phyloP scores from a whole-genome alignment of 2,797 vertebrate species.

The Malacoctenus gilli region DNA sequence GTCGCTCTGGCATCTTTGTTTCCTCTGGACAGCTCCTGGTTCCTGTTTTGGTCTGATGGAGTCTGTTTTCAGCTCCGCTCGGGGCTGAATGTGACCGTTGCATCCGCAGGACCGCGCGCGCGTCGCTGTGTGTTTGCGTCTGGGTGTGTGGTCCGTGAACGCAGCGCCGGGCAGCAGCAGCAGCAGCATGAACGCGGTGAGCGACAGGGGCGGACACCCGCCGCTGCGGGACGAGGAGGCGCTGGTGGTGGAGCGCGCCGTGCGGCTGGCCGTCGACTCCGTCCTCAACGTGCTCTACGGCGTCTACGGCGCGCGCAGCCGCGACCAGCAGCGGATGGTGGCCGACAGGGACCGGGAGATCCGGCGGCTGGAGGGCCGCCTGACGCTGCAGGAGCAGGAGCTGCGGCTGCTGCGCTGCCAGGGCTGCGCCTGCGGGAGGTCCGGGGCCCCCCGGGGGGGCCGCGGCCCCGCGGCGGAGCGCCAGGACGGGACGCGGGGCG shows the following conservation, averaged over 20 bases:
- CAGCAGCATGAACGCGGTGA: conserved; percentile 59
- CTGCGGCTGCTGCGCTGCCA: conserved; percentile 45
- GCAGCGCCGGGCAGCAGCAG: too few relatives aligned
- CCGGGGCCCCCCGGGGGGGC: not conserved
- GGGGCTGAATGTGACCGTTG: too few relatives aligned
- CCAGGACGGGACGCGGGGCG: too few relatives aligned
- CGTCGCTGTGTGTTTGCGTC: too few relatives aligned
- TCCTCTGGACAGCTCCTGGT: too few relatives aligned
- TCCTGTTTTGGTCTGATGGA: too few relatives aligned
- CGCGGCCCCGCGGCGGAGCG: not conserved
- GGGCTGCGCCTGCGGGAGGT: conserved; percentile 43
- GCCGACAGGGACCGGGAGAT: conserved; percentile 75
- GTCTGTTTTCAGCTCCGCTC: too few relatives aligned
- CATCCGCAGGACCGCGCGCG: too few relatives aligned
- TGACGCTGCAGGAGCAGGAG: conserved; percentile 58
- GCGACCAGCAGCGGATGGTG: conserved; percentile 67
- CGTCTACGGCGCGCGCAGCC: conserved; percentile 49
- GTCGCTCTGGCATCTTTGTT: too few relatives aligned
- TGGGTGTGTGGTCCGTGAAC: too few relatives aligned
- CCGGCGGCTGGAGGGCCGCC: conserved; percentile 61
- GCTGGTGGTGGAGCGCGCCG: conserved; percentile 69
- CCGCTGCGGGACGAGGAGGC: conserved; percentile 67
- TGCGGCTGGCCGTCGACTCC: conserved; percentile 69
- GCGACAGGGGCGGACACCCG: conserved; percentile 25
- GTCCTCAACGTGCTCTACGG: conserved; percentile 71